phyloP scores from a whole-genome alignment of 2,797 vertebrate species.

The Tragelaphus eurycerus region DNA sequence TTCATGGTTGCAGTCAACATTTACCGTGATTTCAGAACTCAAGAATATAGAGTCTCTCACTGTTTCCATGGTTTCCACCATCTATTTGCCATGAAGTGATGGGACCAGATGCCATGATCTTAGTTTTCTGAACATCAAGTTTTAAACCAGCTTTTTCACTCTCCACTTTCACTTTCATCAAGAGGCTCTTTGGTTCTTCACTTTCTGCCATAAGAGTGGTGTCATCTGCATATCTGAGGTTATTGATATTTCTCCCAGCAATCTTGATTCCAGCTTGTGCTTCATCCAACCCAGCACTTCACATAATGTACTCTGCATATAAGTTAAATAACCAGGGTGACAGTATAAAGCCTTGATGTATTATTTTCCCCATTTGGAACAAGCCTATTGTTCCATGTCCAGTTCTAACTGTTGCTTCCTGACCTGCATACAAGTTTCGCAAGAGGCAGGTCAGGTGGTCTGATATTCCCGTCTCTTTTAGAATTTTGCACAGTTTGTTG shows the following conservation, averaged over 20 bases:
- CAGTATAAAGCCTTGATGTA: background rate
- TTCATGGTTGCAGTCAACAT: background rate
- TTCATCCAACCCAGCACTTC: background rate
- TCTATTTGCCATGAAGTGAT: background rate
- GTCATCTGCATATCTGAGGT: background rate
- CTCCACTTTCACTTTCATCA: background rate
- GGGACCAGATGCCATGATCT: background rate
- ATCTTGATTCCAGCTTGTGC: background rate
- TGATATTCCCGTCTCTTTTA: background rate
- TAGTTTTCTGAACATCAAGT: background rate
- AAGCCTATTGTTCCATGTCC: background rate
- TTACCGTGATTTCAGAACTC: background rate
- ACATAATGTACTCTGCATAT: background rate
- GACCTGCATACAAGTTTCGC: background rate
- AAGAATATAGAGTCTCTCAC: background rate
- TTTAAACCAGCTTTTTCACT: background rate
- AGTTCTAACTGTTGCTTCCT: background rate
- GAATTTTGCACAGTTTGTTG: background rate
- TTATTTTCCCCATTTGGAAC: background rate
- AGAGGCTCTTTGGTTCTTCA: background rate
- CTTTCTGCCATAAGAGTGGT: background rate
- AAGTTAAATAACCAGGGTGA: background rate
- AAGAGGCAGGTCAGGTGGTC: background rate
- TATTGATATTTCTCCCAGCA: background rate
- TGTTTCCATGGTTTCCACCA: background rate